Conservation (phyloP, 2,888 invertebrate genomes). For the Mesoligia furuncula region DNA sequence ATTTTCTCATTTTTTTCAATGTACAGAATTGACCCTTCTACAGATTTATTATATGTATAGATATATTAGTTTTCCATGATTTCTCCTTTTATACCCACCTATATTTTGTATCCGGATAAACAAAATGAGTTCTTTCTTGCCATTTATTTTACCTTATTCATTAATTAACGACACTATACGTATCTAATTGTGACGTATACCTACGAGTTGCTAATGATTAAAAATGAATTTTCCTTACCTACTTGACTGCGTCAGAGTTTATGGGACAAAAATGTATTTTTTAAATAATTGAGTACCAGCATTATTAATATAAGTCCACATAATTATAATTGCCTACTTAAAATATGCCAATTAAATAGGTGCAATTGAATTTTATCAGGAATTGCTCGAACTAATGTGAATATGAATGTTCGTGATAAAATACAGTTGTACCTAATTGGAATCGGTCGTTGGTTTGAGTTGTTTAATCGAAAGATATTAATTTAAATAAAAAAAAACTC, state of each 20-base stretch:
- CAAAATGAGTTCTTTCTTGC: not conserved
- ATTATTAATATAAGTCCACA: not conserved
- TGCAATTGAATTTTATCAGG: not conserved
- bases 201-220: not conserved
- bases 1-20: too few species aligned
- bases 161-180: not conserved
- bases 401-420: not conserved
- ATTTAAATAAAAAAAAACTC: not conserved
- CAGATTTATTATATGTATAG: too few species aligned
- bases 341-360: not conserved
- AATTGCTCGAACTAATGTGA: not conserved
- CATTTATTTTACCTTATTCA: not conserved
- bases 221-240: not conserved
- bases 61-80: too few species aligned
- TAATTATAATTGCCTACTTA: not conserved
- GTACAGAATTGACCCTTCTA: too few species aligned
- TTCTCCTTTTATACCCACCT: not conserved
- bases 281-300: not conserved
- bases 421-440: conserved; percentile 1
- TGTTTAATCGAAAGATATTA: not conserved
- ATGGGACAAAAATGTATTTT: not conserved
- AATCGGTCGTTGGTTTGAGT: not conserved
- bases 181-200: not conserved
- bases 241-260: not conserved
- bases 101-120: not conserved